Base-by-base conservation (phyloP, 2,113 vertebrate species). In the Dromas ardeola region DNA sequence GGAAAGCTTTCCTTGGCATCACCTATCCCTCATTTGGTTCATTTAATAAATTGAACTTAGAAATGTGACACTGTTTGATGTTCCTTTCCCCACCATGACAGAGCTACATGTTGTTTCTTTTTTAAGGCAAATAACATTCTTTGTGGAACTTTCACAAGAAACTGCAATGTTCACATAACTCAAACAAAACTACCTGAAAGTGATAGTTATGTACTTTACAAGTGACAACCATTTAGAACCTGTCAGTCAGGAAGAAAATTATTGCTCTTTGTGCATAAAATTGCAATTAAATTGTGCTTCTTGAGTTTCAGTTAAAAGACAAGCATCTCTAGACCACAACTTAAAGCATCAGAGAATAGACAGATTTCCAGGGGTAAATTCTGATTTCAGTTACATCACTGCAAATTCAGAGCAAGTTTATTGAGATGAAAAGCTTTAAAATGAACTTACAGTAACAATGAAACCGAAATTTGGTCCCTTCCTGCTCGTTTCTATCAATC, bases 241-340 rank as follows among this genome's bases (percentile, higher is more conserved):
- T 94, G 95, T 96, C 97, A 97, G 67, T 97, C 94, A 96, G 66
- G 43, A 88, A 74, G 93, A 90, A 97, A 98, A 97, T 97, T 91
- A 96, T 92, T 96, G 69, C 67, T 91, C 93, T 96, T 90, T 91
- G 88, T 90, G 91, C 88, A 91, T 91, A 95, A 89, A 96, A 95
- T 81, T 91, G 88, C 93, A 97, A 97, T 97, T 96, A 95, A 95
- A 96, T 92, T 82, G 94, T 83, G 86, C 94, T 90, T 82, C 93
- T 96, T 95, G 53, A 76, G 66, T 92, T 96, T 95, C 78, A 95
- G 79, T 82, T 78, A 87, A 94, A 95, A 94, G 88, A 49, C 70
- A 90, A 92, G 78, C 76, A 93, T 89, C 38, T 86, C 82, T 88
- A 94, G 69, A 85, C 38, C 81, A 91, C 69, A 96, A 86, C 80